A percentile compares a stretch with the other conserved stretches of the same genome.
Conservation (phyloP, 2,113 vertebrate genomes). For the Mionectes macconnelli region DNA sequence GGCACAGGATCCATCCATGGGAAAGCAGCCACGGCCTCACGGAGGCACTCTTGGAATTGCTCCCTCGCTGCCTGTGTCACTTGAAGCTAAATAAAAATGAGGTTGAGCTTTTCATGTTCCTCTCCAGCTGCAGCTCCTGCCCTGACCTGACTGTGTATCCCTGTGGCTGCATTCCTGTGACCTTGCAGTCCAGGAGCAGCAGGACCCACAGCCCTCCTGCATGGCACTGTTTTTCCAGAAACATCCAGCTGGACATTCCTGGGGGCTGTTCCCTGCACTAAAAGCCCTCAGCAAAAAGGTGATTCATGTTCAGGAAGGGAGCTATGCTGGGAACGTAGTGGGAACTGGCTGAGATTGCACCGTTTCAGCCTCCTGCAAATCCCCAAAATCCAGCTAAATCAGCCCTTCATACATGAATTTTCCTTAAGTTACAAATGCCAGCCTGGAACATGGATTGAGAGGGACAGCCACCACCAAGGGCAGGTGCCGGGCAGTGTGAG, state of each 20-base stretch:
- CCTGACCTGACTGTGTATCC: rapidly evolving
- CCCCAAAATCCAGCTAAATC: not conserved
- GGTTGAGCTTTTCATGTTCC: not conserved
- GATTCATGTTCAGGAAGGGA: not conserved
- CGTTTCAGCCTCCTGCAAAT: not conserved
- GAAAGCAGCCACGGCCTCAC: not conserved
- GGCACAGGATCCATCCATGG: not conserved
- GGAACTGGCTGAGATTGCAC: rapidly evolving
- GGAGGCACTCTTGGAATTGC: not conserved
- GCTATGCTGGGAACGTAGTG: not conserved
- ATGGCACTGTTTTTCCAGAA: rapidly evolving
- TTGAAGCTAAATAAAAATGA: not conserved
- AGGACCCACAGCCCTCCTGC: not conserved
- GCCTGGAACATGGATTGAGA: not conserved
- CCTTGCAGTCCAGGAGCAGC: not conserved
- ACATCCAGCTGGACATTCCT: rapidly evolving
- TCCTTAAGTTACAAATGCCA: rapidly evolving
- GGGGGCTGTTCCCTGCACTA: not conserved
- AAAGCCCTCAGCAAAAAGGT: not conserved
- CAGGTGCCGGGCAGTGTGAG: not conserved
- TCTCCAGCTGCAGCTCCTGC: not conserved
- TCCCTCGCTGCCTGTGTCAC: not conserved
- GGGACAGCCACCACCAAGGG: not conserved
- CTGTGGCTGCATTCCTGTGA: not conserved
- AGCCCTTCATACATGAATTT: rapidly evolving